Evolutionary conservation across 2,888 invertebrate genomes (phyloP), one percentile per base, ranked within the genome.

Genomic region (Drosophila longiperda): DNA sequence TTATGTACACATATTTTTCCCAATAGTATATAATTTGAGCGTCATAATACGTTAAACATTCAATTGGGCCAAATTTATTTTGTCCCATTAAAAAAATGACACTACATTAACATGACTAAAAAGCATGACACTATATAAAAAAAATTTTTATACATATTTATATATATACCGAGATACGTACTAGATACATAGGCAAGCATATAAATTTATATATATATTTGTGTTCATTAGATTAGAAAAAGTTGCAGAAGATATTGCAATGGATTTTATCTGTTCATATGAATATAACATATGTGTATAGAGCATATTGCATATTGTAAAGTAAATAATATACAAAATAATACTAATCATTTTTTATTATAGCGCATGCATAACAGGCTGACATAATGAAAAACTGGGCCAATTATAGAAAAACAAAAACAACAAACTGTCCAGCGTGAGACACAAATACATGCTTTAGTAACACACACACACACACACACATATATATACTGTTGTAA

Each of bases 311-410:
- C 4, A 17, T 17, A 3, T 26, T 26, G 11, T 54, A 54, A 34
- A 23, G 23, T 54, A 38, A 1, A 23, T 20, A 20, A 7, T 36
- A 36, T 8, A 23, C 1, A 29, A 29, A 50, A 32, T n/a, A 11
- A 32, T 3, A n/a, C 11, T 29, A n/a, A 29, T 6, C 6, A 11
- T 11, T 50, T 32, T 50, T 32, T 6, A 50, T 32, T 58, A 52
- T 64, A 57, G 33, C 36, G 48, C 48, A 50, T 65, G 33, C 59
- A 66, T 57, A 87, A 40, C 67, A 71, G 61, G 79, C 79, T 80
- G 68, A 80, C 83, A 83, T 83, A 82, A 83, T 78, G 80, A 32
- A 79, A 58, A 49, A 29, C 32, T 12, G 26, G 66, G 57, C 20
- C 42, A 45, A 36, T 32, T 26, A 59, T 58, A 36, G 58, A 26